A percentile compares a stretch with the other conserved stretches of the same genome.
These are phyloP conservation scores for Adelosebastes latens DNA, from an alignment of 2,797 vertebrate genomes.

Conservation along the genomic window DNA sequence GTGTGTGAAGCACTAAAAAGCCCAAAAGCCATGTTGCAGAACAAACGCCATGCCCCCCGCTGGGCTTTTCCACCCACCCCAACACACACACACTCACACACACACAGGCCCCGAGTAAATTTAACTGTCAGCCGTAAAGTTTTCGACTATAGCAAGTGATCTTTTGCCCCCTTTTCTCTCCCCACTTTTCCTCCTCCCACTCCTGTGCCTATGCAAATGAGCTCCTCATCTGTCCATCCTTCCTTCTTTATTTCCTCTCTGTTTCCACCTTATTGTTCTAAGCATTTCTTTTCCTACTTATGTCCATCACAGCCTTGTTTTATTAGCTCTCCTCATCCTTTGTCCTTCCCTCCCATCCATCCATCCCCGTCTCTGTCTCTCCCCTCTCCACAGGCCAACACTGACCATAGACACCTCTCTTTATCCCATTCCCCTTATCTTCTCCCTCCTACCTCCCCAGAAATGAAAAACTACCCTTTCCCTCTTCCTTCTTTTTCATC, in stretches of 20 bases:
- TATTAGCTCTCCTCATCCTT: neutral
- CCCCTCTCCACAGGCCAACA: slow-evolving; percentile 6
- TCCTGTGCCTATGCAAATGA: slow-evolving; percentile 64
- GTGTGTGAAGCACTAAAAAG: slow-evolving; percentile 75
- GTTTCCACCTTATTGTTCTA: slow-evolving; percentile 7
- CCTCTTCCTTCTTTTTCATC: slow-evolving; percentile 38
- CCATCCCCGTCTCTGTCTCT: neutral
- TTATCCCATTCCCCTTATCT: slow-evolving; percentile 24
- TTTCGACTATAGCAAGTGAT: slow-evolving; percentile 76
- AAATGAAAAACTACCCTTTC: slow-evolving; percentile 54
- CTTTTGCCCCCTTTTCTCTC: slow-evolving; percentile 61
- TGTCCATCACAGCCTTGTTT: neutral
- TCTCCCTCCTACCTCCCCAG: slow-evolving; percentile 17
- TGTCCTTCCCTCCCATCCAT: neutral
- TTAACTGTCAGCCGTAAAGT: slow-evolving; percentile 88
- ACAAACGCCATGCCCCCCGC: slow-evolving; percentile 72
- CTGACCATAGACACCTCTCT: slow-evolving; percentile 3
- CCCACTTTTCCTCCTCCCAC: slow-evolving; percentile 50
- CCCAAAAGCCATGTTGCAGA: slow-evolving; percentile 78
- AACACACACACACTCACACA: slow-evolving; percentile 61
- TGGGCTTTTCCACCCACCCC: slow-evolving; percentile 65
- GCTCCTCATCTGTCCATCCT: slow-evolving; percentile 37
- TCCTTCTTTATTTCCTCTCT: slow-evolving; percentile 14
- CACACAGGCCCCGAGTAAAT: slow-evolving; percentile 72
- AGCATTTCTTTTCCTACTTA: neutral